Evolutionary conservation across 1,140 invertebrate genomes (phyloP).

Genomic region (Drosophila arawakana): DNA sequence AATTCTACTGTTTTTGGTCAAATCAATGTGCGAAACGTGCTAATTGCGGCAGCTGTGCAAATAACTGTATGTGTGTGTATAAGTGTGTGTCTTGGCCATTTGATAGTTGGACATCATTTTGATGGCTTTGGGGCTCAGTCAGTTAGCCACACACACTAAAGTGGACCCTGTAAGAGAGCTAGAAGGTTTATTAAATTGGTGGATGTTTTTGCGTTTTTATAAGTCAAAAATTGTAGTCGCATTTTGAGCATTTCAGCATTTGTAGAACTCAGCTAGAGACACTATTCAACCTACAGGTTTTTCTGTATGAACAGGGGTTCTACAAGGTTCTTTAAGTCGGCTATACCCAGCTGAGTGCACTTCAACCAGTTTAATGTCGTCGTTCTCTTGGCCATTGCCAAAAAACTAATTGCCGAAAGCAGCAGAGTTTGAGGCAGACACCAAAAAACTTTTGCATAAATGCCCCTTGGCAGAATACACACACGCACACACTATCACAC

Average conservation of each 20-base stretch:
- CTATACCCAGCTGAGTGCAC: too few relatives aligned
- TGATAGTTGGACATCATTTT: conserved; percentile 81
- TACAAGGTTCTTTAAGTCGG: background rate
- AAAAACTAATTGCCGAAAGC: conserved; percentile 68
- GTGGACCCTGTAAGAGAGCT: too few relatives aligned
- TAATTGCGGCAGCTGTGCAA: conserved; percentile 82
- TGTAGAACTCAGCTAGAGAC: too few relatives aligned
- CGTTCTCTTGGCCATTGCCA: conserved; percentile 32
- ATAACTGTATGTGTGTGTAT: background rate
- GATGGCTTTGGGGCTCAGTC: conserved; percentile 57
- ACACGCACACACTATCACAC: conserved; percentile 2
- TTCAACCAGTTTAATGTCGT: background rate
- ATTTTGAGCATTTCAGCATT: too few relatives aligned
- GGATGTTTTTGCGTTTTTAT: too few relatives aligned
- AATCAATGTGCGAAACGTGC: conserved; percentile 82
- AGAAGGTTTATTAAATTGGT: too few relatives aligned
- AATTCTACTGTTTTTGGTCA: conserved; percentile 16
- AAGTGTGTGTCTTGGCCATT: conserved; percentile 66
- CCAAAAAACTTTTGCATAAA: conserved; percentile 75
- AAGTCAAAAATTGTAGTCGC: too few relatives aligned
- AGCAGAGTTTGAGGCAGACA: conserved; percentile 26
- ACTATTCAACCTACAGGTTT: too few relatives aligned
- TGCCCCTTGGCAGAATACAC: conserved; percentile 44
- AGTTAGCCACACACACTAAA: conserved; percentile 17
- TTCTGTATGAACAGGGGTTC: too few relatives aligned